Evolutionary conservation across 2,888 invertebrate genomes (phyloP).

Genomic region (Fabriciana adippe): DNA sequence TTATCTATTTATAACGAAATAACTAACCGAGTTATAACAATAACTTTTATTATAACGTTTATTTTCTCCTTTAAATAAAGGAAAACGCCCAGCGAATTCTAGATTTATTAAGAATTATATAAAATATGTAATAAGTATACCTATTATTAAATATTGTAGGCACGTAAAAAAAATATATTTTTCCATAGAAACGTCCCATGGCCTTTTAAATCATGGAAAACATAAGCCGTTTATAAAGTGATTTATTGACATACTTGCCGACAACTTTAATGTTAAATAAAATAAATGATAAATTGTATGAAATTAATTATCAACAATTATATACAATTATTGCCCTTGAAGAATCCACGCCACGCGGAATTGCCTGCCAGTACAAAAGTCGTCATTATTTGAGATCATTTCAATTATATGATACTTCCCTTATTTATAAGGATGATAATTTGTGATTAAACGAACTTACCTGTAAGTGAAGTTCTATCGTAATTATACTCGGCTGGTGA

Average conservation of each 20-base stretch:
- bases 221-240: background rate
- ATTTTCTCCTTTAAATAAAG: too few relatives aligned
- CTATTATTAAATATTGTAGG: too few relatives aligned
- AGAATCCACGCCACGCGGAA: conserved; percentile 7
- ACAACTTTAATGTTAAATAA: background rate
- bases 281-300: conserved; percentile 1
- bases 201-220: background rate
- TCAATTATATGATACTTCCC: conserved; percentile 12
- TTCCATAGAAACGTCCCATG: background rate
- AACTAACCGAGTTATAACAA: too few relatives aligned
- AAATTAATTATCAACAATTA: conserved; percentile 10
- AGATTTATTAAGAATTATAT: too few relatives aligned
- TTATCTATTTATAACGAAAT: background rate
- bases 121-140: too few relatives aligned
- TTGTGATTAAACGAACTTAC: too few relatives aligned
- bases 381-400: background rate
- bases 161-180: too few relatives aligned
- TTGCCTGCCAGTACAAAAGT: background rate
- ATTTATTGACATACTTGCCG: conserved; percentile 6
- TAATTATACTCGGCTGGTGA: too few relatives aligned
- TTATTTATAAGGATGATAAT: background rate
- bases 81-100: too few relatives aligned
- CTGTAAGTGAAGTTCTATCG: too few relatives aligned
- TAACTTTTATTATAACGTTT: too few relatives aligned
- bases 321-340: background rate